Evolutionary conservation across 1,140 invertebrate species (phyloP).

Genomic region (Lysiphlebus fabarum): DNA sequence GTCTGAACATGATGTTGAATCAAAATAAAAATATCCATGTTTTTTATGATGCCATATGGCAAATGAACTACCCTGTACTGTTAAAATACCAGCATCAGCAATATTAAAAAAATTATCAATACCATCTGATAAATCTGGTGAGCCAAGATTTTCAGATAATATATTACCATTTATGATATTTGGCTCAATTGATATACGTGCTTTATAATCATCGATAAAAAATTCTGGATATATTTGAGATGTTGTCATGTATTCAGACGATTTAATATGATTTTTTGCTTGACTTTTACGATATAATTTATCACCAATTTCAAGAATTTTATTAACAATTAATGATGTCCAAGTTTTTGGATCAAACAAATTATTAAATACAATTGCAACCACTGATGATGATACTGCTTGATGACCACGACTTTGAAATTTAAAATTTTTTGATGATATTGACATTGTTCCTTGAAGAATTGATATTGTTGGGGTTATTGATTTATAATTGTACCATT

Average conservation of each 20-base stretch:
- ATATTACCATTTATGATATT: conserved; percentile 36
- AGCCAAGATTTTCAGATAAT: conserved; percentile 31
- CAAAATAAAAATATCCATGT: conserved; percentile 35
- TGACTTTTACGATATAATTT: conserved; percentile 37
- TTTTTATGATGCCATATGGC: conserved; percentile 36
- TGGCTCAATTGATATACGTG: conserved; percentile 31
- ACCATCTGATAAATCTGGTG: conserved; percentile 36
- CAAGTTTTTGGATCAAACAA: conserved; percentile 38
- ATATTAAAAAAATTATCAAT: conserved; percentile 32
- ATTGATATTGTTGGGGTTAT: conserved; percentile 30
- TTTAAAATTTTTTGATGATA: conserved; percentile 36
- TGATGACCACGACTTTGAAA: conserved; percentile 40
- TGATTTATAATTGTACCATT: conserved; percentile 37
- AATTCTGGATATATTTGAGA: conserved; percentile 38
- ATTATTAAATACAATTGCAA: conserved; percentile 36
- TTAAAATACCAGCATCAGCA: conserved; percentile 36
- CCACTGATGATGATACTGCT: conserved; percentile 32
- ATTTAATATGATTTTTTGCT: conserved; percentile 26
- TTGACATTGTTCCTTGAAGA: conserved; percentile 35
- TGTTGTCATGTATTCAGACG: conserved; percentile 34
- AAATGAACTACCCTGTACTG: conserved; percentile 35
- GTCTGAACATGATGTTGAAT: conserved; percentile 32
- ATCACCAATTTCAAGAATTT: conserved; percentile 38
- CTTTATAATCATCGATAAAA: conserved; percentile 39
- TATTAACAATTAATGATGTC: conserved; percentile 32